Percentiles rank a stretch among this genome's conserved stretches.
phyloP scores from a whole-genome alignment of 2,797 vertebrate genomes.

The Antennarius maculatus region DNA sequence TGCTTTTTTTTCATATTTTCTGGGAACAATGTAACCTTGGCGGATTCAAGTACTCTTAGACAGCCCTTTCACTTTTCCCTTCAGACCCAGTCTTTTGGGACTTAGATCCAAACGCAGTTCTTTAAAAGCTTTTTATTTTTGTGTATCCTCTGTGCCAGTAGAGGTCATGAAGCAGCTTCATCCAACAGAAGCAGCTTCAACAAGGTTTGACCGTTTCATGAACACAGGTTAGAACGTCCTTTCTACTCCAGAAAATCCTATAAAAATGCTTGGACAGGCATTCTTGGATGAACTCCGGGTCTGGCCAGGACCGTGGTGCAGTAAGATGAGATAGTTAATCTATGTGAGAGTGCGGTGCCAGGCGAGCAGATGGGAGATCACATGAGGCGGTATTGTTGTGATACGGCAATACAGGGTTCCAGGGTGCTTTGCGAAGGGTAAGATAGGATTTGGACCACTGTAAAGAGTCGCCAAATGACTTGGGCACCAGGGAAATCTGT shows the following conservation, averaged over 20 bases:
- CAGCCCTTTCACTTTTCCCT: too few species aligned
- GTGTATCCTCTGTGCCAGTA: neutral
- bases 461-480: constrained; percentile 48
- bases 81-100: constrained; percentile 34
- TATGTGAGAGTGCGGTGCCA: constrained; percentile 55
- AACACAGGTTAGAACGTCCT: constrained; percentile 1
- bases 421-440: constrained; percentile 30
- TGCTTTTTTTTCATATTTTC: too few species aligned
- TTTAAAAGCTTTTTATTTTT: constrained; percentile 8
- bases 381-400: constrained; percentile 59
- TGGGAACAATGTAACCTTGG: too few species aligned
- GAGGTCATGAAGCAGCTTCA: constrained; percentile 4
- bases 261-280: constrained; percentile 2
- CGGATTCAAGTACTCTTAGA: too few species aligned
- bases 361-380: constrained; percentile 73
- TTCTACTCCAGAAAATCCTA: constrained; percentile 20
- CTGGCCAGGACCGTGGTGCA: constrained; percentile 33
- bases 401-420: constrained; percentile 48
- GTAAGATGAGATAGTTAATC: constrained; percentile 61
- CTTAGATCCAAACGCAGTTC: constrained; percentile 5
- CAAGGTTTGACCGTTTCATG: constrained; percentile 1
- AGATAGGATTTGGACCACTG: constrained; percentile 51
- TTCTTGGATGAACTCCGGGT: constrained; percentile 16
- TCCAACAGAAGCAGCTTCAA: neutral
- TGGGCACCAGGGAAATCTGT: constrained; percentile 34